Base-by-base conservation (phyloP, 2,888 invertebrate species). In the Monochamus alternatus region DNA sequence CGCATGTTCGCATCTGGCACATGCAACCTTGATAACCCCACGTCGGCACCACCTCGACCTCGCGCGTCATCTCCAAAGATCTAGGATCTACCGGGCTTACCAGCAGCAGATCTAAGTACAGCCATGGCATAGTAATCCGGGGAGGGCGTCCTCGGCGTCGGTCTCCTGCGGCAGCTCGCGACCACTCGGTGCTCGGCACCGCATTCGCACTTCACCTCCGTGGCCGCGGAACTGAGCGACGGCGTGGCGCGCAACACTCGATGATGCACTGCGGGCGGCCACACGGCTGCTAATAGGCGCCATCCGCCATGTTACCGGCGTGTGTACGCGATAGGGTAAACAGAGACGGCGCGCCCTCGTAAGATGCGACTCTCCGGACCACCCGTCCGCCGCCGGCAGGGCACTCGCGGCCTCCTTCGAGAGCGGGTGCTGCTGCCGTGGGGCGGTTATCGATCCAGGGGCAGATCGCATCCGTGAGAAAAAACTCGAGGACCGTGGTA, bases 71-170 rank as follows among this genome's bases (percentile, higher is more conserved):
- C 38, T 5, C 38, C 38, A 38, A 7, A 7, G 22, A 22, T 22
- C 22, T 22, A 22, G 22, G 22, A 22, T 22, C 22, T 38, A 38
- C 47, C 60, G 32, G 30, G 80, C 87, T 87, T 86, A 88, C 88
- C 88, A 87, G 84, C 79, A 85, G 86, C 84, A 87, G 88, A 87
- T 88, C 87, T 85, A 87, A 88, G 87, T 86, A 88, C 87, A 87
- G 88, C 88, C 88, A 88, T 88, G 88, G 88, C 85, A 85, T 84
- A 81, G 44, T 60, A 60, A 59, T 69, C 69, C 69, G 5, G 64
- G 32, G 31, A 62, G 7, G 14, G n/a, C 55, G 55, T 55, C 55
- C 22, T 55, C 55, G 14, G 14, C 22, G 22, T 5, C 55, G 55
- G 22, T n/a, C n/a, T 55, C 55, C 55, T 58, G 75, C 60, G 68